These are phyloP conservation scores for Lasiurus cinereus DNA, from an alignment of 2,113 vertebrate species.

Conservation along the genomic window DNA sequence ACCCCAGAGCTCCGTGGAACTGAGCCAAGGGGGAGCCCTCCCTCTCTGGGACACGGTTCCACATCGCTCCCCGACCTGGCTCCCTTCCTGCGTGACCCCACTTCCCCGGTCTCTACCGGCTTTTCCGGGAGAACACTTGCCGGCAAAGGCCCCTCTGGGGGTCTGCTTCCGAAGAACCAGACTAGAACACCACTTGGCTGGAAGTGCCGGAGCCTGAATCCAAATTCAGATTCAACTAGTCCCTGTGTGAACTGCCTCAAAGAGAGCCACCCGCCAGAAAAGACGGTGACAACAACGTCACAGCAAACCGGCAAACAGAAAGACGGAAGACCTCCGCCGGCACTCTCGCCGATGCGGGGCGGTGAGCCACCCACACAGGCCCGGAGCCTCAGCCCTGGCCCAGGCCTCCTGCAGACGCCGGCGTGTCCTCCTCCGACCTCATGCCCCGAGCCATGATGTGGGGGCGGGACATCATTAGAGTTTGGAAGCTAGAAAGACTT, in stretches of 20 bases:
- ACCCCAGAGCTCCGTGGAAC: background rate
- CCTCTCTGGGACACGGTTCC: too few species aligned
- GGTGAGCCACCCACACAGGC: background rate
- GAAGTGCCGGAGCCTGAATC: background rate
- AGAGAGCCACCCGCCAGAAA: background rate
- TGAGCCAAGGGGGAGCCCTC: background rate
- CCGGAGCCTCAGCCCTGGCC: too few species aligned
- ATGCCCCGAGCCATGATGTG: background rate
- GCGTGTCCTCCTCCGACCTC: background rate
- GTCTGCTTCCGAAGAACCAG: background rate
- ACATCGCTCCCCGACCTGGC: background rate
- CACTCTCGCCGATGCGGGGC: too few species aligned
- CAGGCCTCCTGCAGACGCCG: background rate
- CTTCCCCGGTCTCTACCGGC: background rate
- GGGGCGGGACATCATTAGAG: background rate
- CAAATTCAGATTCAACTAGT: background rate
- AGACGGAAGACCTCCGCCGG: background rate
- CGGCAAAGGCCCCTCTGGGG: background rate
- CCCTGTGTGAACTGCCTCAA: background rate
- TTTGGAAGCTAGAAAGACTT: conserved; percentile 8
- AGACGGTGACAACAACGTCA: background rate
- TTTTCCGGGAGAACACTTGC: background rate
- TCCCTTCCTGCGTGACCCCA: background rate
- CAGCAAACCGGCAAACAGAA: background rate
- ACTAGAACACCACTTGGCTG: background rate